Evolutionary conservation across 2,113 vertebrate species (phyloP).

Genomic region (Willisornis vidua): DNA sequence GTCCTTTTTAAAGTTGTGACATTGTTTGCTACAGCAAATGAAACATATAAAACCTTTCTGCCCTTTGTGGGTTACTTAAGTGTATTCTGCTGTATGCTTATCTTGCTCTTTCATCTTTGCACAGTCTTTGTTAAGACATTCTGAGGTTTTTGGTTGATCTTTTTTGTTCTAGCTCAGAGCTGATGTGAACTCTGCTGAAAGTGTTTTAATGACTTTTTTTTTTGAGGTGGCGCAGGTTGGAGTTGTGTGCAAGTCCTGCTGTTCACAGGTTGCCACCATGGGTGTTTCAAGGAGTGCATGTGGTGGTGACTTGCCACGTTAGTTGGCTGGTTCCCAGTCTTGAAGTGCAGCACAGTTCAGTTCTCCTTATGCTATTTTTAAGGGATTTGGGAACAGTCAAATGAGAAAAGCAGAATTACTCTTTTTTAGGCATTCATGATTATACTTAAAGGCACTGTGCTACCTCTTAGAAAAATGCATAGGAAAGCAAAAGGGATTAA

Average conservation of each 20-base stretch:
- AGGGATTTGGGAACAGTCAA: background rate
- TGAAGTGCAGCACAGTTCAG: rapidly evolving
- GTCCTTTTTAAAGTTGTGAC: background rate
- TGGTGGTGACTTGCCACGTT: rapidly evolving
- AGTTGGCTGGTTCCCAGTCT: background rate
- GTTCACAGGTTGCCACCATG: background rate
- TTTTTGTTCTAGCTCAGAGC: background rate
- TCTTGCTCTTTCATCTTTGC: background rate
- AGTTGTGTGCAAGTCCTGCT: rapidly evolving
- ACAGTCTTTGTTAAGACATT: background rate
- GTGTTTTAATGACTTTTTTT: background rate
- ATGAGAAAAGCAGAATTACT: background rate
- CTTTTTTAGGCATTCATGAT: background rate
- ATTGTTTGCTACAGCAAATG: background rate
- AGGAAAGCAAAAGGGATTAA: background rate
- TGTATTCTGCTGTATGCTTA: background rate
- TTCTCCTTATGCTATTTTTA: background rate
- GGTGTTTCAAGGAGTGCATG: rapidly evolving
- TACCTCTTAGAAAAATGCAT: background rate
- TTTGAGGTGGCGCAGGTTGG: background rate
- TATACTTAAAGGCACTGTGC: background rate
- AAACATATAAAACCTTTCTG: background rate
- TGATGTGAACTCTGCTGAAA: background rate
- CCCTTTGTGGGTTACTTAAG: background rate
- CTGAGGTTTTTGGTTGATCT: background rate